phyloP scores from a whole-genome alignment of 2,797 vertebrate species.

The Sarcoramphus papa region DNA sequence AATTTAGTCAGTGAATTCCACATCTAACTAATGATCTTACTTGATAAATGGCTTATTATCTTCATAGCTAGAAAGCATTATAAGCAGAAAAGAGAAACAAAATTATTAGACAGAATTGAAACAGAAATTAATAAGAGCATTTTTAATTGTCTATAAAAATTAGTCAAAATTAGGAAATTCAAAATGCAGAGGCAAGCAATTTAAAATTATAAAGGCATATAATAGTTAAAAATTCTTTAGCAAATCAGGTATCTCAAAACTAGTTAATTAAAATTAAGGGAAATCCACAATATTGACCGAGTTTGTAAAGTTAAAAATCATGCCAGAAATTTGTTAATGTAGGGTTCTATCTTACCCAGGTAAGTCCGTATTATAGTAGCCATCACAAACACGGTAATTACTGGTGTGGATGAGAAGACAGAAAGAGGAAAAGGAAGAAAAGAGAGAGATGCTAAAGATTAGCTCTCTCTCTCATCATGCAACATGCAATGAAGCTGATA shows the following conservation, averaged over 20 bases:
- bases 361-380: conserved; percentile 99
- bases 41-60: conserved; percentile 99
- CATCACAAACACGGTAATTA: conserved; percentile 99
- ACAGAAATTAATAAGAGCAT: conserved; percentile 81
- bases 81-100: conserved; percentile 99
- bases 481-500: conserved; percentile 87
- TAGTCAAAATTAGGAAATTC: conserved; percentile 79
- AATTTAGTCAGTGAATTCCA: conserved; percentile 81
- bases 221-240: conserved; percentile 70
- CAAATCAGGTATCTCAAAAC: conserved; percentile 75
- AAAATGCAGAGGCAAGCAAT: conserved; percentile 80
- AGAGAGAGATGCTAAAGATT: conserved; percentile 90
- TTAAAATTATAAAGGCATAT: conserved; percentile 78
- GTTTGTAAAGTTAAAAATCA: conserved; percentile 77
- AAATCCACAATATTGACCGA: conserved; percentile 77
- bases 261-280: conserved; percentile 74
- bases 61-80: conserved; percentile 99
- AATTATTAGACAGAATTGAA: conserved; percentile 93
- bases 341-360: conserved; percentile 96
- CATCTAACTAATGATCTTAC: conserved; percentile 97
- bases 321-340: conserved; percentile 83
- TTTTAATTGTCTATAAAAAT: conserved; percentile 77
- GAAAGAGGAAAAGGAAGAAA: conserved; percentile 83
- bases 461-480: conserved; percentile 89
- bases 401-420: conserved; percentile 91